Evolutionary conservation across 2,888 invertebrate species (phyloP), one percentile per base, ranked within the genome.

Genomic region (Tenthredo distinguenda): DNA sequence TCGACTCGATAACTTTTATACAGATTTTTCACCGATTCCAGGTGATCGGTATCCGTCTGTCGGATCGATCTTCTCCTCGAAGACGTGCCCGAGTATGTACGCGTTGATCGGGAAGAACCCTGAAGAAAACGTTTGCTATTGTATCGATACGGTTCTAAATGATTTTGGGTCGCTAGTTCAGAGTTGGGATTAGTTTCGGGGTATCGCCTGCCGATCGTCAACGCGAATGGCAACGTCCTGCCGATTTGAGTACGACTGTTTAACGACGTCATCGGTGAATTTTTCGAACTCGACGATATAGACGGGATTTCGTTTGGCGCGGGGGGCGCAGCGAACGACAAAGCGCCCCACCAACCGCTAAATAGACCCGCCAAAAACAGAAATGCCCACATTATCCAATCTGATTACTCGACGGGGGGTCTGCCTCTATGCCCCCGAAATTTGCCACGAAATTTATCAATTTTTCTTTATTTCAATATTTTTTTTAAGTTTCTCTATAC

Each of bases 381-480:
- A 90, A 90, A 91, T 91, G 91, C 91, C 93, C 93, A 92, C 92
- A 93, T 93, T 90, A 91, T 92, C 92, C 91, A 90, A 90, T 88
- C 81, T 85, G 81, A 37, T 85, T 77, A 88, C 90, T 89, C 90
- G 89, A 87, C 88, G 87, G 89, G 90, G 89, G 88, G 87, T 88
- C 84, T 88, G 90, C 91, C 88, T 90, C 88, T 88, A 89, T 89
- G 89, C 88, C 85, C 89, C 89, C 90, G 89, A 47, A 47, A 82
- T 82, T 62, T 82, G 7, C 37, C 43, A 58, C 40, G 65, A 65
- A 43, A 79, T 79, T 37, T 62, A 12, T 26, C 58, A 37, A 79
- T 82, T 68, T 43, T 82, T 18, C 34, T 68, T 68, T 65, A 71
- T 77, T 76, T 83, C 76, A 43, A 85, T 86, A 71, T 68, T 83